A percentile compares a stretch with the other conserved stretches of the same genome.
phyloP scores from a whole-genome alignment of 2,797 vertebrate species.

The Aselliscus stoliczkanus region DNA sequence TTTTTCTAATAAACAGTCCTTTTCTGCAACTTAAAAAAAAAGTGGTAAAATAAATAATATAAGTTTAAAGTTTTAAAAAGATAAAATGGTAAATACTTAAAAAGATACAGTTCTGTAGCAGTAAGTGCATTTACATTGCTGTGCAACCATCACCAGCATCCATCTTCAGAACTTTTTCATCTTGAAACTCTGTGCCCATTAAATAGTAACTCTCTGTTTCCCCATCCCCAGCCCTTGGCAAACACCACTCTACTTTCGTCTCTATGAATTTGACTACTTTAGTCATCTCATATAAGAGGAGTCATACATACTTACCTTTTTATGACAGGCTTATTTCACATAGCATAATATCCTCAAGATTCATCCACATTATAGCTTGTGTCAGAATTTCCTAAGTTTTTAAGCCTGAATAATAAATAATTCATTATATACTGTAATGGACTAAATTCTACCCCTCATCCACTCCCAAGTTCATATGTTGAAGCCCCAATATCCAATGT shows the following conservation, averaged over 20 bases:
- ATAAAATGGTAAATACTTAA: neutral
- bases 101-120: neutral
- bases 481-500: neutral
- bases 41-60: neutral
- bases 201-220: neutral
- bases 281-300: neutral
- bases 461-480: neutral
- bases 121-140: neutral
- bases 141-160: neutral
- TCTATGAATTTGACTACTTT: neutral
- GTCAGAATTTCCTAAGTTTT: neutral
- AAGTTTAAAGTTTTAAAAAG: neutral
- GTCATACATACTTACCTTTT: neutral
- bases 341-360: neutral
- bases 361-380: neutral
- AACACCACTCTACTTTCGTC: neutral
- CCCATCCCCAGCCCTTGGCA: neutral
- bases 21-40: no score
- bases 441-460: neutral
- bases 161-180: neutral
- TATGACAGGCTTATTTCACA: neutral
- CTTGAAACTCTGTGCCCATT: neutral
- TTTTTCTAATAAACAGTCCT: no score
- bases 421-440: neutral
- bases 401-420: neutral